Conservation (phyloP, 2,797 vertebrate genomes). For the Xyrichtys novacula region DNA sequence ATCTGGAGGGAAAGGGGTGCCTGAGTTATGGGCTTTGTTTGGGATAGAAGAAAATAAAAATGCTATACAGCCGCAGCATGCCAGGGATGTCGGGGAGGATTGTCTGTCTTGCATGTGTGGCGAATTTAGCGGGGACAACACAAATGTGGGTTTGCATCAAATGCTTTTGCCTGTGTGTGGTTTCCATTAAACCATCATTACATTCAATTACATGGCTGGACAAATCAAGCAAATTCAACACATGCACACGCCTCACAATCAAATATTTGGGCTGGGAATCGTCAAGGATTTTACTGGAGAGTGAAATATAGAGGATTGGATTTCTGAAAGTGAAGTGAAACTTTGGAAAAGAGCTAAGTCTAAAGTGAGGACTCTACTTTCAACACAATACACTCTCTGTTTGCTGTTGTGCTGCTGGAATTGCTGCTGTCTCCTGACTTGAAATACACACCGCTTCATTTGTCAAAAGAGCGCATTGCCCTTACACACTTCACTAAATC, state of each 20-base stretch:
- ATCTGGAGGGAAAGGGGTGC: conserved; percentile 39
- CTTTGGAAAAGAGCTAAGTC: conserved; percentile 2
- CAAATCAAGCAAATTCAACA: conserved; percentile 41
- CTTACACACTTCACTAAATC: conserved; percentile 67
- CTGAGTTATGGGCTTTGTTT: conserved; percentile 80
- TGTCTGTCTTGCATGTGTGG: conserved; percentile 56
- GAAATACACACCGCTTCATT: conserved; percentile 64
- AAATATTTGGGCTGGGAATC: conserved; percentile 24
- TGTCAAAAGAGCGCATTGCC: conserved; percentile 56
- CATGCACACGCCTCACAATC: conserved; percentile 8
- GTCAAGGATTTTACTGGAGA: conserved; percentile 6
- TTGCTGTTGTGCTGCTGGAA: conserved; percentile 17
- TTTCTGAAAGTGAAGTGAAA: conserved; percentile 9
- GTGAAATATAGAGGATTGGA: background rate
- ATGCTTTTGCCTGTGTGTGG: conserved; percentile 15
- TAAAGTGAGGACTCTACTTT: conserved; percentile 10
- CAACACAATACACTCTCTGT: conserved; percentile 58
- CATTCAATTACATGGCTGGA: conserved; percentile 25
- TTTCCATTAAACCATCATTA: conserved; percentile 52
- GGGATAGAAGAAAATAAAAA: conserved; percentile 75
- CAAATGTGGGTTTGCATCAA: conserved; percentile 7
- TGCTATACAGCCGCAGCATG: conserved; percentile 56
- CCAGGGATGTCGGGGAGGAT: conserved; percentile 52
- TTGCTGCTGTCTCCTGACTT: conserved; percentile 48
- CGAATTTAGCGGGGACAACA: conserved; percentile 41